Evolutionary conservation across 2,888 invertebrate genomes (phyloP).

Genomic region (Ornithoptera alexandrae): DNA sequence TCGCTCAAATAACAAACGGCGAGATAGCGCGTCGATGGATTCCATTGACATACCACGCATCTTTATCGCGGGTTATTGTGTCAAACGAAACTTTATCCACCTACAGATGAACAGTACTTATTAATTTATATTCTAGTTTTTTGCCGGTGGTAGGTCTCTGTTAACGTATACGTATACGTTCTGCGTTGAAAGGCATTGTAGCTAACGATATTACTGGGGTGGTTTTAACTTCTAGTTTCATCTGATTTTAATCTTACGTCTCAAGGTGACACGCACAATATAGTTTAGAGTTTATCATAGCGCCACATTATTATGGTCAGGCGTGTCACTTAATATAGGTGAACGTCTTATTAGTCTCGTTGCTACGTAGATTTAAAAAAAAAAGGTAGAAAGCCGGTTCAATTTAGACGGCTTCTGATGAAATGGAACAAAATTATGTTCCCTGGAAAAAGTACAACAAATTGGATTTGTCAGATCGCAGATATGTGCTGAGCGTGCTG

Average conservation of each 20-base stretch:
- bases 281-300: too few relatives aligned
- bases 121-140: constrained; percentile 34
- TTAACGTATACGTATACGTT: too few relatives aligned
- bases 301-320: too few relatives aligned
- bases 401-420: constrained; percentile 27
- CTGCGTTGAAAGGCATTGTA: too few relatives aligned
- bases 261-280: too few relatives aligned
- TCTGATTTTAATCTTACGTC: too few relatives aligned
- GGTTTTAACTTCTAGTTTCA: too few relatives aligned
- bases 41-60: constrained; percentile 55
- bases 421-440: constrained; percentile 14
- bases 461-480: constrained; percentile 28
- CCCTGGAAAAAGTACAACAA: constrained; percentile 22
- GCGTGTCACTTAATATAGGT: too few relatives aligned
- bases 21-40: constrained; percentile 52
- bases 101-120: constrained; percentile 56
- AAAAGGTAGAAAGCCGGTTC: constrained; percentile 25
- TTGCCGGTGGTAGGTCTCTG: too few relatives aligned
- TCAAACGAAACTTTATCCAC: constrained; percentile 61
- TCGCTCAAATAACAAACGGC: constrained; percentile 48
- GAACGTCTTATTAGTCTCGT: too few relatives aligned
- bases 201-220: too few relatives aligned
- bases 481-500: constrained; percentile 11
- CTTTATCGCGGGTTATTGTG: constrained; percentile 74
- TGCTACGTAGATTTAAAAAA: too few relatives aligned